A percentile compares a stretch with the other conserved stretches of the same genome.
Conservation (phyloP, 2,113 vertebrate genomes). For the Salvelinus namaycush region DNA sequence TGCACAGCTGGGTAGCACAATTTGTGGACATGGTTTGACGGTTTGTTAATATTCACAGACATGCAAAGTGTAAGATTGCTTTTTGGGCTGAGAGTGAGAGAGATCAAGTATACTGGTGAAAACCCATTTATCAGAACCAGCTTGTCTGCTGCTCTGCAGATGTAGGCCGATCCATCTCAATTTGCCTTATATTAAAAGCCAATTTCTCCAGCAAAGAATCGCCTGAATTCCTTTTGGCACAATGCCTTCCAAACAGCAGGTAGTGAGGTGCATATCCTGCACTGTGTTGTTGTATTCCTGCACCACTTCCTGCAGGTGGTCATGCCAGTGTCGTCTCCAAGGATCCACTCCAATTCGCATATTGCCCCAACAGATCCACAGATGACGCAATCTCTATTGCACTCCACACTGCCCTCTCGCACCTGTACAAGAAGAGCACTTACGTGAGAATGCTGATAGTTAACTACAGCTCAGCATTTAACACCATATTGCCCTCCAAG, state of each 20-base stretch:
- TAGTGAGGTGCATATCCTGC: neutral
- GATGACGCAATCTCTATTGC: too few relatives aligned
- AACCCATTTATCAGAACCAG: conserved; percentile 70
- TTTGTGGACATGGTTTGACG: conserved; percentile 65
- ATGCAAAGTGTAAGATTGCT: conserved; percentile 74
- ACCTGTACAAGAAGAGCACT: too few relatives aligned
- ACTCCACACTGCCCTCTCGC: too few relatives aligned
- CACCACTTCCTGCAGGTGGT: neutral
- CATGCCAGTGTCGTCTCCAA: too few relatives aligned
- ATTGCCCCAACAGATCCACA: too few relatives aligned
- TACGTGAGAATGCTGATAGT: too few relatives aligned
- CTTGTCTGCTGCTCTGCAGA: conserved; percentile 64
- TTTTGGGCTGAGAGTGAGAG: conserved; percentile 66
- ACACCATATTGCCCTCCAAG: too few relatives aligned
- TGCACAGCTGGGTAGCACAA: conserved; percentile 43
- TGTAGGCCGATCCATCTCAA: conserved; percentile 70
- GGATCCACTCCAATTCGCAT: too few relatives aligned
- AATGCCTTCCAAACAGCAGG: neutral
- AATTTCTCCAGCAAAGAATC: conserved; percentile 58
- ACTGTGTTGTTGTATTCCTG: neutral
- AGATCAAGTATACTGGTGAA: conserved; percentile 68
- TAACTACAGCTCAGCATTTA: too few relatives aligned
- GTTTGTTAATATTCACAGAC: conserved; percentile 75
- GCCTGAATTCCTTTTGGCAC: conserved; percentile 32
- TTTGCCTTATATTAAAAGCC: conserved; percentile 65